A percentile compares a stretch with the other conserved stretches of the same genome.
Conservation (phyloP, 2,113 vertebrate genomes). For the Eudyptes chrysolophus region DNA sequence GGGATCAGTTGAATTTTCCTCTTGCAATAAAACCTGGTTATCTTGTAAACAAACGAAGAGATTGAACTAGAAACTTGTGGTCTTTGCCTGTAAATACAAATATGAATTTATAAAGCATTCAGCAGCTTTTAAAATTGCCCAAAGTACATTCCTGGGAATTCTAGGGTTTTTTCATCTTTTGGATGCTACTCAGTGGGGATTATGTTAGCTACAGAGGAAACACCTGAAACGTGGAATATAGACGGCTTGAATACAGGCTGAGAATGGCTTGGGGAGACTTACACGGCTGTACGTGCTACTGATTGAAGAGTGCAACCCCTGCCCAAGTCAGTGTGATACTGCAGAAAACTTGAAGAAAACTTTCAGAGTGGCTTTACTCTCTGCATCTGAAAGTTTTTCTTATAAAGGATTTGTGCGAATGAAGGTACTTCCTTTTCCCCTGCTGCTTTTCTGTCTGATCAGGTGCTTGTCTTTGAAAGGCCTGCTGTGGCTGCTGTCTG, state of each 20-base stretch:
- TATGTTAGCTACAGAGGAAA: neutral
- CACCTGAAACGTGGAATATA: fast-evolving
- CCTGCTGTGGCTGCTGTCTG: neutral
- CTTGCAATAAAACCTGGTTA: neutral
- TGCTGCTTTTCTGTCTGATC: neutral
- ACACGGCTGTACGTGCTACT: neutral
- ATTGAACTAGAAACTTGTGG: neutral
- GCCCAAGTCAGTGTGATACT: neutral
- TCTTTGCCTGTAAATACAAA: neutral
- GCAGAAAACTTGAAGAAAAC: neutral
- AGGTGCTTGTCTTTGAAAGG: neutral
- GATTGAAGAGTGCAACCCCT: neutral
- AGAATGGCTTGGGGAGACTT: neutral
- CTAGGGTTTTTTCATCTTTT: neutral
- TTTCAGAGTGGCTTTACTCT: neutral
- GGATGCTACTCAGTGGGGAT: neutral
- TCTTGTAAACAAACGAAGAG: neutral
- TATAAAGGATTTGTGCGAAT: neutral
- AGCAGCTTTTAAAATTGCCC: neutral
- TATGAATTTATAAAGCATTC: neutral
- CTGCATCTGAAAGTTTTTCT: neutral
- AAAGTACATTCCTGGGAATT: neutral
- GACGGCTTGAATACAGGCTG: neutral
- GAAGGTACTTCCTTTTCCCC: neutral
- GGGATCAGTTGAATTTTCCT: neutral